A percentile compares a stretch with the other conserved stretches of the same genome.
Conservation (phyloP, 2,797 vertebrate genomes). For the Streptopelia turtur region DNA sequence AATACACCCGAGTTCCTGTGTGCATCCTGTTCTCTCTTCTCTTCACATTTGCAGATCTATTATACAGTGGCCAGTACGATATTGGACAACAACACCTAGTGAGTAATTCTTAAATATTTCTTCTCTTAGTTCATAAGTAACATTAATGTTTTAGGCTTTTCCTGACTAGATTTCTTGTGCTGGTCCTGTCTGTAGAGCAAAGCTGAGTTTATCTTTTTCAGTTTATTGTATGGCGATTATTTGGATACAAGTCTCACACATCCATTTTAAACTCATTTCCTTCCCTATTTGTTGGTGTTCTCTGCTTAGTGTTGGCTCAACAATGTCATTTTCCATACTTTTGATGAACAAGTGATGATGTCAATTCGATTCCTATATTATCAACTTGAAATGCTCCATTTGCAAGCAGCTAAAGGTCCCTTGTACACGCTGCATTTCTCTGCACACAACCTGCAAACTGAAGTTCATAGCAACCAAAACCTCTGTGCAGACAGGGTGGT, state of each 20-base stretch:
- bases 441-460: background rate
- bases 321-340: background rate
- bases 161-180: background rate
- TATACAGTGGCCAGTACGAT: slow-evolving; percentile 69
- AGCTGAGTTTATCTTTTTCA: background rate
- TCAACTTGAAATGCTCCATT: background rate
- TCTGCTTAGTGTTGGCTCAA: background rate
- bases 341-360: background rate
- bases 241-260: too few relatives aligned
- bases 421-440: background rate
- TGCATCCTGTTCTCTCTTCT: background rate
- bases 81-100: slow-evolving; percentile 64
- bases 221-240: background rate
- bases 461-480: background rate
- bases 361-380: background rate
- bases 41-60: slow-evolving; percentile 75
- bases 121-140: background rate
- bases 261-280: background rate
- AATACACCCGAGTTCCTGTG: background rate
- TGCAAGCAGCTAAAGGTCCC: background rate
- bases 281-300: background rate
- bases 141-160: background rate
- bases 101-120: slow-evolving; percentile 32
- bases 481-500: background rate
- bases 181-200: background rate